Percentiles rank a stretch among this genome's conserved stretches.
Evolutionary conservation across 2,113 vertebrate genomes (phyloP).

Genomic region (Notothenia coriiceps): DNA sequence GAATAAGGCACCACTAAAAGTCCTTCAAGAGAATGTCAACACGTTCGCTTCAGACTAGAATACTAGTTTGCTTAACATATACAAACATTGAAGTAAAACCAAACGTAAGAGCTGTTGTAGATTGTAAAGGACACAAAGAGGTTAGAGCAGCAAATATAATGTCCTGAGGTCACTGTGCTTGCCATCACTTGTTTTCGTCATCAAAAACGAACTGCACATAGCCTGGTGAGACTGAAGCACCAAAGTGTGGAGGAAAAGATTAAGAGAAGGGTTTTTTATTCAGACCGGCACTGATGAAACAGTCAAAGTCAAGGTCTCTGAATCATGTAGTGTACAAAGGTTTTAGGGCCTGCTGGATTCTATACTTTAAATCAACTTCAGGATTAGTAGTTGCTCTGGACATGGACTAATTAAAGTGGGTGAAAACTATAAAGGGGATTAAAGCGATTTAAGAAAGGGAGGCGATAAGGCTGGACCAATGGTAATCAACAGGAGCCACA

Average conservation of each 20-base stretch:
- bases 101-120: neutral
- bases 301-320: constrained; percentile 40
- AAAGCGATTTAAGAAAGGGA: constrained; percentile 53
- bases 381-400: constrained; percentile 70
- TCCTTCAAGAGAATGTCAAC: constrained; percentile 10
- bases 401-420: constrained; percentile 73
- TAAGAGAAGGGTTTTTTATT: constrained; percentile 10
- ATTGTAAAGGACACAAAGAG: constrained; percentile 40
- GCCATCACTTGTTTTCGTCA: constrained; percentile 7
- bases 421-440: constrained; percentile 69
- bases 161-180: constrained; percentile 3
- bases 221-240: neutral
- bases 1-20: neutral
- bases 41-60: constrained; percentile 2
- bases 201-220: constrained; percentile 8
- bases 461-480: constrained; percentile 50
- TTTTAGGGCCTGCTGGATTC: constrained; percentile 32
- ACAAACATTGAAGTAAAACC: neutral
- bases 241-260: constrained; percentile 1
- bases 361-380: constrained; percentile 57
- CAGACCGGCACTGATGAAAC: constrained; percentile 10
- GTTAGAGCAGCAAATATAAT: constrained; percentile 47
- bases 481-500: constrained; percentile 51
- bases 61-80: neutral
- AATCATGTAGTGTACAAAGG: constrained; percentile 35